These are phyloP conservation scores for Microtus ochrogaster DNA, from an alignment of 2,113 vertebrate genomes.

Conservation along the genomic window DNA sequence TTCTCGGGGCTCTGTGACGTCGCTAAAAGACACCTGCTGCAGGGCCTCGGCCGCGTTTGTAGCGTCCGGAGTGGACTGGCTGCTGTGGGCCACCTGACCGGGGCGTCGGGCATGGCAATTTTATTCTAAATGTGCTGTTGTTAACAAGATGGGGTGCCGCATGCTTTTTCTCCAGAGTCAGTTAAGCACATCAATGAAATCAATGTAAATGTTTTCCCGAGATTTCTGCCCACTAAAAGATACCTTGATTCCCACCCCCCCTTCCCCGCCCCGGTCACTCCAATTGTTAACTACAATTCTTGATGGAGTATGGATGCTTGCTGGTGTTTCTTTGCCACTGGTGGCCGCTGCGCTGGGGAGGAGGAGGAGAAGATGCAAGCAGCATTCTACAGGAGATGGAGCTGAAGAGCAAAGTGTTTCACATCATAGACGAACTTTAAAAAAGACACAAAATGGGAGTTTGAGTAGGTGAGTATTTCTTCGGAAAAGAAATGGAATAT, in stretches of 20 bases:
- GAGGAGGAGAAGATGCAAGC: not conserved
- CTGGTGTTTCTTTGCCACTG: not conserved
- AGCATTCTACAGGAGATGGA: constrained; percentile 27
- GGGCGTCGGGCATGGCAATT: not conserved
- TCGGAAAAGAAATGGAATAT: not conserved
- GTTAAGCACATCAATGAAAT: not conserved
- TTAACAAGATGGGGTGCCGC: not conserved
- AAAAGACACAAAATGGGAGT: not conserved
- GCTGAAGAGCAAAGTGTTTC: not conserved
- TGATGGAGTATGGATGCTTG: not conserved
- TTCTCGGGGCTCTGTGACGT: constrained; percentile 43
- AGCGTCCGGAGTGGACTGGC: fast-evolving
- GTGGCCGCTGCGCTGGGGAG: not conserved
- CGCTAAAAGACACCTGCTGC: not conserved
- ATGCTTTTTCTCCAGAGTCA: not conserved
- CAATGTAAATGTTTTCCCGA: not conserved
- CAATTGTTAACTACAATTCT: not conserved
- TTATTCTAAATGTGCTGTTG: not conserved
- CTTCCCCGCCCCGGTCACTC: too few relatives aligned
- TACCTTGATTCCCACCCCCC: too few relatives aligned
- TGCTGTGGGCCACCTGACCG: not conserved
- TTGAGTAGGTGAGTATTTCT: not conserved
- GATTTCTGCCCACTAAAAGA: not conserved
- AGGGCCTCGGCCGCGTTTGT: too few relatives aligned
- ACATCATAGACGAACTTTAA: not conserved